These are phyloP conservation scores for Spermophilus dauricus DNA, from an alignment of 2,113 vertebrate genomes.

Conservation along the genomic window DNA sequence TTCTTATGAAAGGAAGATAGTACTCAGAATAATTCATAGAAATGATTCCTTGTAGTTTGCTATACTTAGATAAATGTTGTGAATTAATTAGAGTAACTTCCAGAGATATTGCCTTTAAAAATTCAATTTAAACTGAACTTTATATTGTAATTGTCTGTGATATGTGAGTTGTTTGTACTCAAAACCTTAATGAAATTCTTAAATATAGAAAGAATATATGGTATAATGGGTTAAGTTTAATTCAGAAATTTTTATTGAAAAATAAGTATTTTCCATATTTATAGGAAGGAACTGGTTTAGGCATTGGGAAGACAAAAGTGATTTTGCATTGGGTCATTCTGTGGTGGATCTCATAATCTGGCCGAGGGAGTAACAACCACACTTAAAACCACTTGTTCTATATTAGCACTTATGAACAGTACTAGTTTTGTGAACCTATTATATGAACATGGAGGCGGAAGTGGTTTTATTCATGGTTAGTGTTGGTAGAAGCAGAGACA, in stretches of 20 bases:
- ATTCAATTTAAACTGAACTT: conserved; percentile 62
- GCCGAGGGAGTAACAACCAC: not conserved
- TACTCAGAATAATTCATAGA: not conserved
- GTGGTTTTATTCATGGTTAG: not conserved
- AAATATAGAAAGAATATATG: not conserved
- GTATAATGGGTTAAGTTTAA: conserved; percentile 13
- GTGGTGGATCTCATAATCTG: not conserved
- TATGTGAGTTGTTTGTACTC: not conserved
- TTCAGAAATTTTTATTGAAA: conserved; percentile 33
- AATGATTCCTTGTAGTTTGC: conserved; percentile 17
- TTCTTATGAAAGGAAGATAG: not conserved
- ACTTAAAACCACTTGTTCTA: not conserved
- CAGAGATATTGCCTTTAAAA: conserved; percentile 17
- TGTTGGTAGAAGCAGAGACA: not conserved
- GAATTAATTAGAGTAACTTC: conserved; percentile 44
- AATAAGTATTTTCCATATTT: not conserved
- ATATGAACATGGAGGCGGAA: not conserved
- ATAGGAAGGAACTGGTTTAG: not conserved
- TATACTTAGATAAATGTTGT: conserved; percentile 48
- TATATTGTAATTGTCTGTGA: not conserved
- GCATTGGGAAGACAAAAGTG: not conserved
- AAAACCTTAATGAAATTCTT: conserved; percentile 7
- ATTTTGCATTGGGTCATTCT: not conserved
- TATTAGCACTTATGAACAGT: not conserved
- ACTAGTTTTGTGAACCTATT: not conserved